Evolutionary conservation across 1,140 invertebrate genomes (phyloP), one percentile per base, ranked within the genome.

Genomic region (Drosophila navojoa): DNA sequence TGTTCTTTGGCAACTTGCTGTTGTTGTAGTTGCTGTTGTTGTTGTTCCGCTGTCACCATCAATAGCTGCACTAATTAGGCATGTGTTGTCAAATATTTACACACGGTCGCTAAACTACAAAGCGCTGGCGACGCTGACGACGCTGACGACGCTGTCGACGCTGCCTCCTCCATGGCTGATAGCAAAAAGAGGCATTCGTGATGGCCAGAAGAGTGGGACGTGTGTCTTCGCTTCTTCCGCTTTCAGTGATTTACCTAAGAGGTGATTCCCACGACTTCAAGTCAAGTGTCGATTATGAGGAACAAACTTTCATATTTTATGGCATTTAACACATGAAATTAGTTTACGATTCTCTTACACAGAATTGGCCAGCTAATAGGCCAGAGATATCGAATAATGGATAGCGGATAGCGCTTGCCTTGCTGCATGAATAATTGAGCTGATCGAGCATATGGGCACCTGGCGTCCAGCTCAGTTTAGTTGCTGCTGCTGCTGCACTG

Each of bases 51-150:
- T 80, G 79, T 80, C 77, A 71, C 79, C 87, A 90, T 90, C 87
- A 90, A 90, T 90, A 77, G 86, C 87, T 90, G 86, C 81, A 90
- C 87, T 90, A 90, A 90, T 90, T 90, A 90, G 87, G 87, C 87
- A 82, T 90, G 87, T 90, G 87, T 86, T 90, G 79, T 77, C 77
- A 90, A 90, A 90, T 90, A 90, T 90, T 90, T 90, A 82, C 74
- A 87, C 66, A 76, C 76, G 61, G 87, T 58, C 87, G 87, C 87
- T 74, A 90, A 87, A 90, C 79, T 90, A 90, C 87, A 90, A 90
- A 90, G 87, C 76, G 78, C 19, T 22, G 19, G 0, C 19, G 19
- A 22, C 19, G 19, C 32, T 86, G 19, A 1, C 19, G 19, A 22
- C 19, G 19, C 32, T 86, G 49, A 79, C 22, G 59, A 61, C 47